phyloP scores from a whole-genome alignment of 2,888 invertebrate genomes.

The Eurytoma californica region DNA sequence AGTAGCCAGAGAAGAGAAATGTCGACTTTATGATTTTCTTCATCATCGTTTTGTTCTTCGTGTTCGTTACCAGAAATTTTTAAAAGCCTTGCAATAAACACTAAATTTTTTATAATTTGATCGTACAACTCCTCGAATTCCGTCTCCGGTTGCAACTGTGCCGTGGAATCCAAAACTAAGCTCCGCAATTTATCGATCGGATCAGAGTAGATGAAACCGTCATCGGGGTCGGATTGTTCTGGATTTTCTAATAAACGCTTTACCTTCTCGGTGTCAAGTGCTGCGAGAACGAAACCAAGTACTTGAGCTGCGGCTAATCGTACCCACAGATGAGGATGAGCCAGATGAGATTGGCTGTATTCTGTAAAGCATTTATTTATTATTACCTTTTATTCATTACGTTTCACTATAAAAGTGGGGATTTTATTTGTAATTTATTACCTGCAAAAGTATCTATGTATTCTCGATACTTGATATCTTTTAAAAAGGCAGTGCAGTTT shows the following conservation, averaged over 20 bases:
- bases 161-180: constrained; percentile 84
- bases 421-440: constrained; percentile 50
- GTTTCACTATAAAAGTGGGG: not conserved
- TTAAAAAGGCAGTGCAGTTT: constrained; percentile 80
- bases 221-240: constrained; percentile 72
- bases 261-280: constrained; percentile 79
- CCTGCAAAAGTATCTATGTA: constrained; percentile 75
- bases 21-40: constrained; percentile 65
- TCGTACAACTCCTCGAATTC: constrained; percentile 85
- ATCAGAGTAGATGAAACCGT: constrained; percentile 80
- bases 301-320: constrained; percentile 86
- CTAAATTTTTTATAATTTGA: constrained; percentile 83
- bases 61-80: constrained; percentile 75
- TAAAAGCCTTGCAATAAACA: constrained; percentile 83
- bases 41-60: constrained; percentile 46
- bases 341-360: constrained; percentile 83
- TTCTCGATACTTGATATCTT: constrained; percentile 75
- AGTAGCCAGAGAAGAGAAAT: constrained; percentile 86
- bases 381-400: not conserved
- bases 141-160: constrained; percentile 82
- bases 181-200: constrained; percentile 81
- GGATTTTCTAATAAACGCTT: constrained; percentile 75
- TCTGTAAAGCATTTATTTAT: constrained; percentile 76
- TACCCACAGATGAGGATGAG: constrained; percentile 92
- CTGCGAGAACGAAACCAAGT: constrained; percentile 83